phyloP scores from a whole-genome alignment of 2,113 vertebrate genomes.

The Syngnathus floridae region DNA sequence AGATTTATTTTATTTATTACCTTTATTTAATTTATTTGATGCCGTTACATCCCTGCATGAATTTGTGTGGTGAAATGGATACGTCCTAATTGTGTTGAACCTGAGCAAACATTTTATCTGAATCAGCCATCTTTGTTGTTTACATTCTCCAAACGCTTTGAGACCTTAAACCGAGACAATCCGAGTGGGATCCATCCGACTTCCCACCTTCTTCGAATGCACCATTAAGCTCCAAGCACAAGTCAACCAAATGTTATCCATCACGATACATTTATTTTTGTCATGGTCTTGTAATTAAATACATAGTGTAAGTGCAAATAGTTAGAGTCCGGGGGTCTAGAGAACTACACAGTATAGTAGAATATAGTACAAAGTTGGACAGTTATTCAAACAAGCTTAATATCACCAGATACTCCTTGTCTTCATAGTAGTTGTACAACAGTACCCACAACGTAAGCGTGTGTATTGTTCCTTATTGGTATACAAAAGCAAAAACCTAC shows the following conservation, averaged over 20 bases:
- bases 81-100: no score
- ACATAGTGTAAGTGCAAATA: conserved; percentile 93
- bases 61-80: no score
- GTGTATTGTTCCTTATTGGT: conserved; percentile 78
- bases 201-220: no score
- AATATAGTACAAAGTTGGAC: conserved; percentile 95
- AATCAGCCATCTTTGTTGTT: no score
- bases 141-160: no score
- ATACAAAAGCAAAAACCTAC: conserved; percentile 91
- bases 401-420: conserved; percentile 77
- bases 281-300: conserved; percentile 93
- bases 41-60: no score
- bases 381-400: conserved; percentile 89
- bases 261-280: conserved; percentile 99
- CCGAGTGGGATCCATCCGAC: no score
- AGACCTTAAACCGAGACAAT: no score
- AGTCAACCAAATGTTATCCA: conserved; percentile 58
- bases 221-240: no score
- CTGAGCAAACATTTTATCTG: no score
- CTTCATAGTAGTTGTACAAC: conserved; percentile 82
- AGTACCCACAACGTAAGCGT: conserved; percentile 83
- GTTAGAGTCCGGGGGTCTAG: conserved; percentile 89
- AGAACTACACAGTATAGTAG: conserved; percentile 91
- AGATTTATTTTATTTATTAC: no score
- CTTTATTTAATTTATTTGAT: no score